Base-by-base conservation (phyloP, 2,113 vertebrate species). In the Perognathus longimembris region DNA sequence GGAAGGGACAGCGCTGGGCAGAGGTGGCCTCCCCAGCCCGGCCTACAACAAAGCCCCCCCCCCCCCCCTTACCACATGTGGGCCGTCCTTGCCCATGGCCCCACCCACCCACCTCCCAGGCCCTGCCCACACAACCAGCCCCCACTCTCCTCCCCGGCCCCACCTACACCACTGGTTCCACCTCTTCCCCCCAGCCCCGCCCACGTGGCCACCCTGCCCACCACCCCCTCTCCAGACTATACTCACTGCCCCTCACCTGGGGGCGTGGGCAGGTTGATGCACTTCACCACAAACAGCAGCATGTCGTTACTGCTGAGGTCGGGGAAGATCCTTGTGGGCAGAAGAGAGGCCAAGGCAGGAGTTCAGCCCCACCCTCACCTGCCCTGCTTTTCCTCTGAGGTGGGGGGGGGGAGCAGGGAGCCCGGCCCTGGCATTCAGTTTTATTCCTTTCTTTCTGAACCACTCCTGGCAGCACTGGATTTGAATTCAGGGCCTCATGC, bases 241-340 rank as follows among this genome's bases (percentile, higher is more conserved):
- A 8, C 59, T 6, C 59, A 6, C 59, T 8, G 6, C 15, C 57
- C 88, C 92, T 88, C 96, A 99, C 99, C 99, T 97, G 98, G 61
- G 0, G 99, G 99, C 20, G 98, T 97, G 1, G 99, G 98, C 24
- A 99, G 96, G 96, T 98, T 98, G 88, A 98, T 96, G 38, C 98
- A 98, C 95, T 98, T 99, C 81, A 98, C 96, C 24, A 99, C 95
- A 59, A 97, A 98, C 50, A 99, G 98, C 20, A 98, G 84, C 98
- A 99, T 97, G 76, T 99, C 99, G 6, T 95, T 99, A 69, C 92
- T 97, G 64, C 98, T 98, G 96, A 99, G 98, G 77, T 98, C 97
- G 0, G 98, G 97, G 88, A 98, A 97, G 92, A 98, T 97, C 96
- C 99, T 99, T 84, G 20, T 0, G 66, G 70, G 24, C 3, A 75